Conservation (phyloP, 2,797 vertebrate genomes). For the Enteromius trimaculatus region DNA sequence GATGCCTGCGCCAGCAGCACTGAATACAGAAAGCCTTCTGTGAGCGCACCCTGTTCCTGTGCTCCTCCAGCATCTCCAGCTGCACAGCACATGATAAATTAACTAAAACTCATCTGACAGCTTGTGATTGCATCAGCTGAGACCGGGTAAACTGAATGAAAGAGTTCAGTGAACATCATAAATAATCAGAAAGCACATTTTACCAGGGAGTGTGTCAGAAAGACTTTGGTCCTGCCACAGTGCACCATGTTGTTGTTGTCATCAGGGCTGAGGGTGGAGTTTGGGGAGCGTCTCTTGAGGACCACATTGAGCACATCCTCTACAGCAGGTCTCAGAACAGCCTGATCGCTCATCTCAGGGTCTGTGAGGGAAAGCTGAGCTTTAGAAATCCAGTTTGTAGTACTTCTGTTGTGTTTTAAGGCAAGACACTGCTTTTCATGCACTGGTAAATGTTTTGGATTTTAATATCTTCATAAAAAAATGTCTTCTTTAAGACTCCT, state of each 20-base stretch:
- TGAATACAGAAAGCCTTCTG: slow-evolving; percentile 86
- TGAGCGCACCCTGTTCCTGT: slow-evolving; percentile 77
- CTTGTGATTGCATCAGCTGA: background rate
- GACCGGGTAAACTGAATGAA: background rate
- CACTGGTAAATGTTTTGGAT: background rate
- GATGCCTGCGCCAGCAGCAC: slow-evolving; percentile 85
- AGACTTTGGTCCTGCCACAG: slow-evolving; percentile 92
- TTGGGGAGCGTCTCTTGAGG: slow-evolving; percentile 48
- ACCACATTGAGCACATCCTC: slow-evolving; percentile 74
- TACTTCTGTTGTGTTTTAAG: background rate
- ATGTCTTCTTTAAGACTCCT: background rate
- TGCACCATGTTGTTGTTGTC: slow-evolving; percentile 72
- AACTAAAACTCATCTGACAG: background rate
- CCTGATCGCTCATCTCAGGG: slow-evolving; percentile 2
- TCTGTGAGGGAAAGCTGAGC: slow-evolving; percentile 66
- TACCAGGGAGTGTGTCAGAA: slow-evolving; percentile 87
- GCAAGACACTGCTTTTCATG: background rate
- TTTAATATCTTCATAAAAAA: no score
- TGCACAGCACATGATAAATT: slow-evolving; percentile 60
- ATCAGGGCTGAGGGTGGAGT: slow-evolving; percentile 30
- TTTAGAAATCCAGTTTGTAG: background rate
- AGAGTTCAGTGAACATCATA: background rate
- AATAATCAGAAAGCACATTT: background rate
- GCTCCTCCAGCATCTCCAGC: slow-evolving; percentile 87
- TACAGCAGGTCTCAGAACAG: slow-evolving; percentile 62